Base-by-base conservation (phyloP, 2,113 vertebrate genomes). In the Brienomyrus longianalis region DNA sequence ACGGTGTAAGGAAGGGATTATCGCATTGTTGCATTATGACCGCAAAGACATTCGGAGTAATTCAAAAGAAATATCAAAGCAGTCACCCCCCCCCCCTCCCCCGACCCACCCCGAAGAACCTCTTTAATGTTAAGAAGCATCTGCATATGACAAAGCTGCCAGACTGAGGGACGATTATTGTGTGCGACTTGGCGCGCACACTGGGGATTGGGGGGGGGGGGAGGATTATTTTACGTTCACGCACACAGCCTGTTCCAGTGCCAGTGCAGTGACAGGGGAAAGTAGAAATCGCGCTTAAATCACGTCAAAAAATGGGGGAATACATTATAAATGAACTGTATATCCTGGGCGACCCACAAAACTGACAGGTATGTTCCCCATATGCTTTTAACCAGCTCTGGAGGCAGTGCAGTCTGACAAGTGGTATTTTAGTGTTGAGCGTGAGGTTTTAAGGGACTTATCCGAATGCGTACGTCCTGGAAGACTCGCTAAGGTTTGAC, bases 91-190 rank as follows among this genome's bases (percentile, higher is more conserved):
- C 35, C 52, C 27, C 23, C n/a, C 10, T 4, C 0, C 45, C 8
- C 77, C 77, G 1, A 54, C 52, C 54, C 70, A 17, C 31, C 70
- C 39, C 11, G n/a, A 17, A 85, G 83, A 54, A 50, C 23, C 5
- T n/a, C 83, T 31, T 62, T 85, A 43, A 66, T 35, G 51, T 86
- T 39, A 23, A 84, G 43, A 27, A 31, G 56, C 35, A 86, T 80
- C 19, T 83, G 74, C 56, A 89, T 59, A 43, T 83, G 27, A 59
- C 52, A 17, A 23, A 84, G 50, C 77, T 84, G 89, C 89, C 89
- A 89, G 83, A 89, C 89, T 62, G 89, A 54, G 54, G 23, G 50
- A 50, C 84, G 54, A 66, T 52, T 48, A 51, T 52, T 83, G 70
- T 54, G 5, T 77, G 70, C 2, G 31, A 52, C 8, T 35, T 51